A percentile compares a stretch with the other conserved stretches of the same genome.
These are phyloP conservation scores for silkworm (Bombyx mori) DNA, from an alignment of 1,140 invertebrate genomes.

Conservation along the genomic window ASM3026992v2 NC_085130.1:18503001-18503500, in stretches of 20 bases:
- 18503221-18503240: constrained; percentile 33
- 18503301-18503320: constrained; percentile 19
- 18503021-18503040: too few relatives aligned
- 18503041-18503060: too few relatives aligned
- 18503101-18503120: too few relatives aligned
- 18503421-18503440: constrained; percentile 55
- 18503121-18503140: background rate
- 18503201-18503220: constrained; percentile 38
- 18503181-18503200: constrained; percentile 37
- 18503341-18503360: constrained; percentile 46
- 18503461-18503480: constrained; percentile 60
- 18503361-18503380: background rate
- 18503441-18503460: constrained; percentile 47
- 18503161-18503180: constrained; percentile 30
- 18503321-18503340: constrained; percentile 43
- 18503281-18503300: constrained; percentile 25
- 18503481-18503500: constrained; percentile 34
- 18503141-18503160: constrained; percentile 8
- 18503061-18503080: too few relatives aligned
- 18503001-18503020: too few relatives aligned
- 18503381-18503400: constrained; percentile 15
- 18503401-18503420: constrained; percentile 56
- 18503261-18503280: constrained; percentile 48
- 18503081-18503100: too few relatives aligned
- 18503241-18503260: constrained; percentile 29